A percentile compares a stretch with the other conserved stretches of the same genome.
These are phyloP conservation scores for Ophion costatus DNA, from an alignment of 2,888 invertebrate genomes.

Conservation along the genomic window DNA sequence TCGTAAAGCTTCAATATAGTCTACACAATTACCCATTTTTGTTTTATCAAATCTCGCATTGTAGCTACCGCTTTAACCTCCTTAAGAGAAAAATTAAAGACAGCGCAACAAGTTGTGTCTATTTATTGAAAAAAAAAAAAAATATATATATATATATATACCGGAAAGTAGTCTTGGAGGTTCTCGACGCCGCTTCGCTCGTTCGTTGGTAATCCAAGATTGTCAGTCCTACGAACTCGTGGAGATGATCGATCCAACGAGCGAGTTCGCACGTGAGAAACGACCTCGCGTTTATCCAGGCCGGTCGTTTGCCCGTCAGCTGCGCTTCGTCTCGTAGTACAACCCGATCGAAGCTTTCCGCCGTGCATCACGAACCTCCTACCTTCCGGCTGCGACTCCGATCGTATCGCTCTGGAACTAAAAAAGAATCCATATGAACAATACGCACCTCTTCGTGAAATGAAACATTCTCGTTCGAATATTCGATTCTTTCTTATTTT, in stretches of 20 bases:
- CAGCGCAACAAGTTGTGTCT: neutral
- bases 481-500: too few relatives aligned
- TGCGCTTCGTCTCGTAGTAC: conserved; percentile 52
- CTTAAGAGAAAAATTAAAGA: neutral
- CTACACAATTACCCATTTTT: too few relatives aligned
- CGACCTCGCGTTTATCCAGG: conserved; percentile 59
- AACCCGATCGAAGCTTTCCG: conserved; percentile 47
- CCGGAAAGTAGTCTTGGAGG: conserved; percentile 48
- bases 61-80: too few relatives aligned
- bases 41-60: too few relatives aligned
- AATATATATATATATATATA: conserved; percentile 27
- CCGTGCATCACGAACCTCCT: conserved; percentile 19
- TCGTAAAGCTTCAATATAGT: too few relatives aligned
- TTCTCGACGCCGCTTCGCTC: conserved; percentile 46
- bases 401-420: conserved; percentile 51
- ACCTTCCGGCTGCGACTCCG: conserved; percentile 48
- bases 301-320: conserved; percentile 63
- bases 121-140: conserved; percentile 16
- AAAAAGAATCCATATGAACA: conserved; percentile 21
- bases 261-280: conserved; percentile 62
- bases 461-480: neutral
- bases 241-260: conserved; percentile 62
- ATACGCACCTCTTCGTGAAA: neutral
- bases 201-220: conserved; percentile 43
- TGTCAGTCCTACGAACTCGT: conserved; percentile 41